Base-by-base conservation (phyloP, 2,113 vertebrate species). In the Cottus gobio region DNA sequence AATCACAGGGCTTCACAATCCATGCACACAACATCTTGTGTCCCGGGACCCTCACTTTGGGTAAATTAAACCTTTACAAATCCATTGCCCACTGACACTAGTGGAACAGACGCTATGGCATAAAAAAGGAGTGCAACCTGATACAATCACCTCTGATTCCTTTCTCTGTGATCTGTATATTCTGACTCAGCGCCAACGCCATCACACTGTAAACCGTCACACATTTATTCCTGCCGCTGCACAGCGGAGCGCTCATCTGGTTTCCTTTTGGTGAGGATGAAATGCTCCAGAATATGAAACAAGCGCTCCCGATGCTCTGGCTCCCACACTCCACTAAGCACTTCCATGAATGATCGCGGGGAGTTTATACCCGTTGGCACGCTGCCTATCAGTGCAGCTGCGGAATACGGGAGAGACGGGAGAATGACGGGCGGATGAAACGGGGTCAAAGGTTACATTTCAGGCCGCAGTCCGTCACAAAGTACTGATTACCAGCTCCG, bases 311-410 rank as follows among this genome's bases (percentile, higher is more conserved):
- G 5, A 80, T 76, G 34, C 42, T 74, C 74, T 85, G 89, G 85
- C 93, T 91, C 84, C 69, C 84, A 84, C 87, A 85, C 77, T 81
- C 62, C 20, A 34, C 4, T 10, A n/a, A 84, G 83, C 69, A 82
- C 84, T 79, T 88, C 85, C 79, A 85, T 93, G 91, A 89, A 83
- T 83, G 85, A 89, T 90, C 79, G 89, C 82, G 46, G 82, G 85
- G 86, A 85, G 88, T 89, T 85, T 20, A 75, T 75, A 91, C 79
- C 77, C 77, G 84, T 63, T 93, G 93, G 93, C 91, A 75, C 13
- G 71, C 52, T 85, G 89, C 93, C 93, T 93, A 93, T 93, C 93
- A 87, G 86, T 86, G 89, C 91, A 93, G 91, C 93, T 91, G 91
- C 81, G 36, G 76, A 86, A 88, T 85, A 89, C 64, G 15, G 80